These are phyloP conservation scores for Polyploca ridens DNA, from an alignment of 2,888 invertebrate genomes.

Conservation along the genomic window DNA sequence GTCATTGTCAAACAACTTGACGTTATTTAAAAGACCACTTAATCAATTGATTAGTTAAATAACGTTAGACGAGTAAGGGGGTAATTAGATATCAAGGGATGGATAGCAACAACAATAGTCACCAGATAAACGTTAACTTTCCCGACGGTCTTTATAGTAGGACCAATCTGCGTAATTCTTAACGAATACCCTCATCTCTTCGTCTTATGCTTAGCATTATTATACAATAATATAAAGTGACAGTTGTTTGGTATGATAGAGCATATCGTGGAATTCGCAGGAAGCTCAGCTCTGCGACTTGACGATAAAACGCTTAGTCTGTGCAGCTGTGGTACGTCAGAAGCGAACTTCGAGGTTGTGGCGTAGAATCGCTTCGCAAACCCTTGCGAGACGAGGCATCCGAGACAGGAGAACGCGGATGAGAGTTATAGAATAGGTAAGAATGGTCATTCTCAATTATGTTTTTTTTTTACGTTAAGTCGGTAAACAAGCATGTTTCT, in stretches of 20 bases:
- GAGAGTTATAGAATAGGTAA: no score
- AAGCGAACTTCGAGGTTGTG: slow-evolving; percentile 57
- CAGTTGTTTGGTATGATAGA: slow-evolving; percentile 28
- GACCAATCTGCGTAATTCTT: background rate
- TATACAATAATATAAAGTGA: background rate
- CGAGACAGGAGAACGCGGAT: slow-evolving; percentile 18
- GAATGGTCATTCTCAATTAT: no score
- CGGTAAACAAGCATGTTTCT: no score
- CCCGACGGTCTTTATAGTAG: no score
- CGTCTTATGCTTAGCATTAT: background rate
- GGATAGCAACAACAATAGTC: no score
- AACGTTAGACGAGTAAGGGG: no score
- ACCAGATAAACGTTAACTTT: no score
- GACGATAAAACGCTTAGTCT: slow-evolving; percentile 80
- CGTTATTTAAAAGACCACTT: no score
- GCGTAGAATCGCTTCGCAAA: slow-evolving; percentile 49
- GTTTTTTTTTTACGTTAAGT: no score
- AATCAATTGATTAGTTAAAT: no score
- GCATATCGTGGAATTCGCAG: slow-evolving; percentile 49
- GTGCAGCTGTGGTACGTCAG: slow-evolving; percentile 60
- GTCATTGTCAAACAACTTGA: no score
- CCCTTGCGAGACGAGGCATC: slow-evolving; percentile 26
- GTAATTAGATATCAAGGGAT: no score
- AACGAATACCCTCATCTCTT: background rate
- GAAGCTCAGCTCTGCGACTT: slow-evolving; percentile 61